A percentile compares a stretch with the other conserved stretches of the same genome.
phyloP scores from a whole-genome alignment of 1,140 invertebrate genomes.

The Globodera rostochiensis region DNA sequence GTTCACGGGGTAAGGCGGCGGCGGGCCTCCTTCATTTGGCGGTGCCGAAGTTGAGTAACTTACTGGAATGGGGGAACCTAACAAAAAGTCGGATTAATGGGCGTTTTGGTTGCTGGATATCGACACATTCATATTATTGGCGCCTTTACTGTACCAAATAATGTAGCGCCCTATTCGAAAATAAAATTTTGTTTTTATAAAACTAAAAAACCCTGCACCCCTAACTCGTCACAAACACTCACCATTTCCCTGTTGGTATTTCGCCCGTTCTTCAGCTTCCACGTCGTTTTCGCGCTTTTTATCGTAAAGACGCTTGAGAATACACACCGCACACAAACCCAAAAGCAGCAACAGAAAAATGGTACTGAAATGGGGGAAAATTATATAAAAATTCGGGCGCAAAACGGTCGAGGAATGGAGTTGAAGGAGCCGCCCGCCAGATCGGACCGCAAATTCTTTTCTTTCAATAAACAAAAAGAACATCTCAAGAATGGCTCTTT shows the following conservation, averaged over 20 bases:
- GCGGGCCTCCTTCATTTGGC: background rate
- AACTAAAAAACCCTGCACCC: too few species aligned
- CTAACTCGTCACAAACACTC: too few species aligned
- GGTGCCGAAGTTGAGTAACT: background rate
- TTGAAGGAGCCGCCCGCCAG: too few species aligned
- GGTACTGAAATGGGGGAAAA: constrained; percentile 11
- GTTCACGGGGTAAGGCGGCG: constrained; percentile 1
- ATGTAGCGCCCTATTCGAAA: too few species aligned
- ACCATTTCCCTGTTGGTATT: constrained; percentile 28
- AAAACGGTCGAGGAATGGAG: background rate
- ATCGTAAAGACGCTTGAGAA: background rate
- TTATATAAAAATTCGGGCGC: background rate
- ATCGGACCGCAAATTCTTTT: too few species aligned
- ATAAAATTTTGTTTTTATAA: too few species aligned
- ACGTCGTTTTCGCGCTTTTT: constrained; percentile 13
- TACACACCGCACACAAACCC: background rate
- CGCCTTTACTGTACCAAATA: too few species aligned
- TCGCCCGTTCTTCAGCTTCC: background rate
- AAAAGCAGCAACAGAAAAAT: constrained; percentile 12
- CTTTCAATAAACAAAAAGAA: too few species aligned
- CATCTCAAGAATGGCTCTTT: too few species aligned
- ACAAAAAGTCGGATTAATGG: too few species aligned
- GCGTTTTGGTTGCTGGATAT: too few species aligned
- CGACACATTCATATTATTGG: too few species aligned
- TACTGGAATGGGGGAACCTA: background rate